Conservation (phyloP, 2,888 invertebrate species). For the Andrena bucephala region DNA sequence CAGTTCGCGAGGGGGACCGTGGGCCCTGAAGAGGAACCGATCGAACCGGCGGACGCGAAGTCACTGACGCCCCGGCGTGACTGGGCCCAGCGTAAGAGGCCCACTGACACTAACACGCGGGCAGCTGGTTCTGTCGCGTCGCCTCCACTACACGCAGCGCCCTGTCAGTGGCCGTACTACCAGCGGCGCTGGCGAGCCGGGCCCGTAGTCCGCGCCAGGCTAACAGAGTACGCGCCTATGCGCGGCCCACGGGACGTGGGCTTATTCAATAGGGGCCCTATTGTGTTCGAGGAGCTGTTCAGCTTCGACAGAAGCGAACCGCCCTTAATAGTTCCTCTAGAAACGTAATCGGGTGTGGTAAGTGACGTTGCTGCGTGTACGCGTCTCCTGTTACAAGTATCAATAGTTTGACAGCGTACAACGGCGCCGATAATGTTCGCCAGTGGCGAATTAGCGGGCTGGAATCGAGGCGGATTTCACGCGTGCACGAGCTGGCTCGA, state of each 20-base stretch:
- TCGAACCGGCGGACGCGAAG: conserved; percentile 84
- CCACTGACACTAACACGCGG: conserved; percentile 72
- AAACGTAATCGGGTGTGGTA: conserved; percentile 65
- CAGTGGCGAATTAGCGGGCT: conserved; percentile 34
- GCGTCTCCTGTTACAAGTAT: conserved; percentile 49
- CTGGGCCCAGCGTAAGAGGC: conserved; percentile 82
- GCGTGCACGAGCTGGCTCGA: not conserved
- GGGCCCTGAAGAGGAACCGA: conserved; percentile 75
- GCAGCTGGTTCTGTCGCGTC: conserved; percentile 64
- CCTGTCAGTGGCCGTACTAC: conserved; percentile 59
- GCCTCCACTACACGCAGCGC: conserved; percentile 40
- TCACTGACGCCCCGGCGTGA: conserved; percentile 83
- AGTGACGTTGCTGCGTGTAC: conserved; percentile 46
- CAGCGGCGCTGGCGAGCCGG: conserved; percentile 54
- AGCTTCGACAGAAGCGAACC: conserved; percentile 69
- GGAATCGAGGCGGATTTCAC: conserved; percentile 1
- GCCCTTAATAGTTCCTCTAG: conserved; percentile 71
- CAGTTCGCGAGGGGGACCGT: conserved; percentile 12
- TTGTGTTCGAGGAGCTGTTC: conserved; percentile 73
- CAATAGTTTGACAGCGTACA: conserved; percentile 50
- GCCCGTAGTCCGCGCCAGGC: conserved; percentile 58
- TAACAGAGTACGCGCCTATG: conserved; percentile 67
- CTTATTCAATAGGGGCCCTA: conserved; percentile 72
- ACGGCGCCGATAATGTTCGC: conserved; percentile 24
- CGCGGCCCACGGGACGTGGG: conserved; percentile 64